Evolutionary conservation across 2,888 invertebrate species (phyloP).

Genomic region (Macrosiphum euphorbiae): DNA sequence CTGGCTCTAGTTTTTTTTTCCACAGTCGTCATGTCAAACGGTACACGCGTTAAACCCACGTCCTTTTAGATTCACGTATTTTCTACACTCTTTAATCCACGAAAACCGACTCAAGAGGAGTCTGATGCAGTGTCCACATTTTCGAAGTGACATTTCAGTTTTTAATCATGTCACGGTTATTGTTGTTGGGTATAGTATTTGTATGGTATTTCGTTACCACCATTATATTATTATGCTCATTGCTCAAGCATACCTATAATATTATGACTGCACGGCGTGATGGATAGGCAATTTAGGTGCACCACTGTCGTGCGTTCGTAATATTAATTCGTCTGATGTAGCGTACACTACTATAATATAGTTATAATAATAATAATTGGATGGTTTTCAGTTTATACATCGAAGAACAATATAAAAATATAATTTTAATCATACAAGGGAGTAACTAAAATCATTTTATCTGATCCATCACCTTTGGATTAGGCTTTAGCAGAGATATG

Average conservation of each 20-base stretch:
- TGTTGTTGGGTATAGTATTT: not conserved
- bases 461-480: not conserved
- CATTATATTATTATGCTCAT: not conserved
- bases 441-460: not conserved
- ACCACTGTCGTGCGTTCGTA: not conserved
- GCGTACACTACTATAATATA: not conserved
- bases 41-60: not conserved
- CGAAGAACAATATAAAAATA: not conserved
- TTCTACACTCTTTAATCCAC: not conserved
- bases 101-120: not conserved
- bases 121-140: not conserved
- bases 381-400: not conserved
- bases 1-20: not conserved
- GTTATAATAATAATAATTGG: not conserved
- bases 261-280: not conserved
- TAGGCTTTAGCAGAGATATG: not conserved
- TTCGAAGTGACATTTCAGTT: not conserved
- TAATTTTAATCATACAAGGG: not conserved
- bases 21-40: not conserved
- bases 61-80: not conserved
- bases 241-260: no score
- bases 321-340: not conserved
- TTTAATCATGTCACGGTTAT: not conserved
- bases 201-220: not conserved
- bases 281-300: not conserved